Conservation (phyloP, 2,797 vertebrate species). For the Channa striata region DNA sequence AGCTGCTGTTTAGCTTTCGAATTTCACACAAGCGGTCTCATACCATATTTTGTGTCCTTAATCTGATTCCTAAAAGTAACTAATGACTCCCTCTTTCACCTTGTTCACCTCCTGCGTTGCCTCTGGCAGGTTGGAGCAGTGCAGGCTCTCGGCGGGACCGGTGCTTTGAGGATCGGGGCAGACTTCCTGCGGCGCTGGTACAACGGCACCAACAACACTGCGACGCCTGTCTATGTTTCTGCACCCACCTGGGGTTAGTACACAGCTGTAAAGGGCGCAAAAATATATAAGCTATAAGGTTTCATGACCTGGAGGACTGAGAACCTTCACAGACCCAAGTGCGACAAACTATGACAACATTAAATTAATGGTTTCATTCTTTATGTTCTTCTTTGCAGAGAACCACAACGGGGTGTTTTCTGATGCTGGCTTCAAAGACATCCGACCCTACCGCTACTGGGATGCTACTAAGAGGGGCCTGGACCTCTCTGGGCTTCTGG, state of each 20-base stretch:
- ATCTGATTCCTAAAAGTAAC: too few species aligned
- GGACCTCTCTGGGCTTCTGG: conserved; percentile 89
- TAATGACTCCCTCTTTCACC: too few species aligned
- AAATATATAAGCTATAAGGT: neutral
- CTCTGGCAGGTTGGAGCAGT: conserved; percentile 89
- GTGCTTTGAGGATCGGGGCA: conserved; percentile 91
- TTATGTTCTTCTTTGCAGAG: conserved; percentile 75
- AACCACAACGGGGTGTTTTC: conserved; percentile 95
- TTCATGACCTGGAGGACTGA: too few species aligned
- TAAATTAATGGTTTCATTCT: neutral
- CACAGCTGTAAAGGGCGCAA: neutral
- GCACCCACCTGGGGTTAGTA: conserved; percentile 95
- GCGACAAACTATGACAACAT: too few species aligned
- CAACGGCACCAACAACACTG: conserved; percentile 92
- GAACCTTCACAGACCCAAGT: too few species aligned
- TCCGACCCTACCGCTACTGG: conserved; percentile 95
- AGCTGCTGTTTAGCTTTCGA: too few species aligned
- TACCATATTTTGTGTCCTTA: too few species aligned
- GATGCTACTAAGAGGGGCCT: conserved; percentile 91
- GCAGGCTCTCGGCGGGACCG: conserved; percentile 93
- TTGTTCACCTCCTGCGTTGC: neutral
- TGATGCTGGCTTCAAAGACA: conserved; percentile 94
- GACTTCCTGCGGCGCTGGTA: conserved; percentile 95
- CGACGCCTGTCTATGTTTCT: conserved; percentile 94
- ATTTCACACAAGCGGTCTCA: too few species aligned